phyloP scores from a whole-genome alignment of 2,797 vertebrate genomes.

The Sylvia borin region DNA sequence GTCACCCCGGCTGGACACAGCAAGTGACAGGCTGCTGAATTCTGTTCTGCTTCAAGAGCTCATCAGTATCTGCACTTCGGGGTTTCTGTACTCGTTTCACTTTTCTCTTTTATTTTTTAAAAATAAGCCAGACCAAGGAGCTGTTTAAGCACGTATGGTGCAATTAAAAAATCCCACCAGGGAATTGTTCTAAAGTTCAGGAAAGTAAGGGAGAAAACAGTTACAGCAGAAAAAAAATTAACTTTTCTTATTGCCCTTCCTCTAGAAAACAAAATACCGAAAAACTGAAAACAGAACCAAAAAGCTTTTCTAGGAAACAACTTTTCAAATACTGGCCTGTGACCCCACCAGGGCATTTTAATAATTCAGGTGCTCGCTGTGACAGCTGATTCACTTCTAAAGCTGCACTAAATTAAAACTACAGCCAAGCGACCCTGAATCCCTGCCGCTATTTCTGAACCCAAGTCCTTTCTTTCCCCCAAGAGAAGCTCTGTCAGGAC shows the following conservation, averaged over 20 bases:
- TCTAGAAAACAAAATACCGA: neutral
- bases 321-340: neutral
- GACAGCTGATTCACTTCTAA: neutral
- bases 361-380: neutral
- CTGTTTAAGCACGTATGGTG: neutral
- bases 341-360: neutral
- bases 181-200: neutral
- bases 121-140: neutral
- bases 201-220: neutral
- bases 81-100: neutral
- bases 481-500: neutral
- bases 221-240: neutral
- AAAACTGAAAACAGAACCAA: neutral
- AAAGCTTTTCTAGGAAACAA: neutral
- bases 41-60: neutral
- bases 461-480: accelerated
- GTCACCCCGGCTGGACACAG: neutral
- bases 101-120: neutral
- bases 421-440: neutral
- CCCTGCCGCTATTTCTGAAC: neutral
- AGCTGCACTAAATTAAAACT: neutral
- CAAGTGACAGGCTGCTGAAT: neutral
- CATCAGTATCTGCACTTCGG: neutral
- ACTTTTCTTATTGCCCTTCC: neutral
- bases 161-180: neutral